Evolutionary conservation across 2,888 invertebrate species (phyloP).

Genomic region (Mimachlamys varia): DNA sequence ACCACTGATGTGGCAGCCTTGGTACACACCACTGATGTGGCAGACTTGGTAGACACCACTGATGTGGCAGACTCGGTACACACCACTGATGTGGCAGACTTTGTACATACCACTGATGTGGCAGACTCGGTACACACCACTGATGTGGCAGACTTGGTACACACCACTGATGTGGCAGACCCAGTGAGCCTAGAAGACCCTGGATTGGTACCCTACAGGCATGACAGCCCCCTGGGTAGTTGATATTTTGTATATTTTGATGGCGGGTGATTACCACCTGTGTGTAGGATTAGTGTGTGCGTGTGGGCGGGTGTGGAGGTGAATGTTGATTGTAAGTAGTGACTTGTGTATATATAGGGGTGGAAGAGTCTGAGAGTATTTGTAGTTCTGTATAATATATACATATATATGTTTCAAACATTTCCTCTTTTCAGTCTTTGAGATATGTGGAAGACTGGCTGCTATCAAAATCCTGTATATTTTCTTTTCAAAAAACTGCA

Average conservation of each 20-base stretch:
- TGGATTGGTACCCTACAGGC: background rate
- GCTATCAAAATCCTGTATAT: slow-evolving; percentile 25
- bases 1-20: background rate
- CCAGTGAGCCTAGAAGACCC: background rate
- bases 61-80: background rate
- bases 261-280: slow-evolving; percentile 10
- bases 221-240: slow-evolving; percentile 35
- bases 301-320: slow-evolving; percentile 29
- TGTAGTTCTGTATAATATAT: slow-evolving; percentile 39
- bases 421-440: slow-evolving; percentile 34
- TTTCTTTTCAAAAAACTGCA: slow-evolving; percentile 13
- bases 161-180: background rate
- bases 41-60: background rate
- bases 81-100: background rate
- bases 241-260: slow-evolving; percentile 39
- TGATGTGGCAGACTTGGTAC: background rate
- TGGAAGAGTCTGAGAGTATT: slow-evolving; percentile 6
- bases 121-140: background rate
- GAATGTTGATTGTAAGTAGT: background rate
- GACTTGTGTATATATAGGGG: slow-evolving; percentile 35
- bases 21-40: background rate
- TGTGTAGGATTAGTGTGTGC: background rate
- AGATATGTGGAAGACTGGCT: background rate
- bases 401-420: slow-evolving; percentile 40
- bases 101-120: background rate